A percentile compares a stretch with the other conserved stretches of the same genome.
These are phyloP conservation scores for Gorsachius goisagi DNA, from an alignment of 2,113 vertebrate genomes.

Conservation along the genomic window DNA sequence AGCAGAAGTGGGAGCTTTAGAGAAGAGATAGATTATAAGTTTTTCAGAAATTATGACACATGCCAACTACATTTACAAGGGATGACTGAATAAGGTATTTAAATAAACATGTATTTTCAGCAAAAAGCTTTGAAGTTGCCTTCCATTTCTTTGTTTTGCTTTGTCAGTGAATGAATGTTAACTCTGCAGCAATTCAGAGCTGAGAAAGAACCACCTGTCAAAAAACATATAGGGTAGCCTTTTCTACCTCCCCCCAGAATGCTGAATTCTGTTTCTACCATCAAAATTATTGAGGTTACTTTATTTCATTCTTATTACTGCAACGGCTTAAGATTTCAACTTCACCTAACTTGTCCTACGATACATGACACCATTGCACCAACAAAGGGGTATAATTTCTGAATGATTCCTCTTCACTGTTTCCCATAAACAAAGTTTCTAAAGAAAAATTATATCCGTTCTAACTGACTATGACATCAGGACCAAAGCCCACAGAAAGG, in stretches of 20 bases:
- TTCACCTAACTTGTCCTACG: not conserved
- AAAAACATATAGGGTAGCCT: not conserved
- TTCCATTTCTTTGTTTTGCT: not conserved
- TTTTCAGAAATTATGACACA: not conserved
- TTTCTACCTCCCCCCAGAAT: not conserved
- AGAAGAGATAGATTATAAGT: not conserved
- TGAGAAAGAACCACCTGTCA: not conserved
- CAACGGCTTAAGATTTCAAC: not conserved
- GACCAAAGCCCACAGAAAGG: not conserved
- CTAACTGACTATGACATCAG: not conserved
- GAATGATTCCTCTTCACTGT: not conserved
- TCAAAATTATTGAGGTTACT: not conserved
- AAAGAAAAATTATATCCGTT: not conserved
- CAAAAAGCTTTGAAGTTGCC: not conserved
- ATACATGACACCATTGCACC: rapidly evolving
- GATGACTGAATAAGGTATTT: not conserved
- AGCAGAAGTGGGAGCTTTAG: not conserved
- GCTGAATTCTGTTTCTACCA: not conserved
- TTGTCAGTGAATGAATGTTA: not conserved
- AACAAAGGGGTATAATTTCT: not conserved
- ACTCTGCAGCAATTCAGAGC: not conserved
- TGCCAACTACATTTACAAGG: not conserved
- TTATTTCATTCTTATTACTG: not conserved
- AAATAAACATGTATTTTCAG: not conserved
- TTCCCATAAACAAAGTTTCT: not conserved